Evolutionary conservation across 2,797 vertebrate genomes (phyloP), one percentile per base, ranked within the genome.

Genomic region (Alcedo quadribrachys): DNA sequence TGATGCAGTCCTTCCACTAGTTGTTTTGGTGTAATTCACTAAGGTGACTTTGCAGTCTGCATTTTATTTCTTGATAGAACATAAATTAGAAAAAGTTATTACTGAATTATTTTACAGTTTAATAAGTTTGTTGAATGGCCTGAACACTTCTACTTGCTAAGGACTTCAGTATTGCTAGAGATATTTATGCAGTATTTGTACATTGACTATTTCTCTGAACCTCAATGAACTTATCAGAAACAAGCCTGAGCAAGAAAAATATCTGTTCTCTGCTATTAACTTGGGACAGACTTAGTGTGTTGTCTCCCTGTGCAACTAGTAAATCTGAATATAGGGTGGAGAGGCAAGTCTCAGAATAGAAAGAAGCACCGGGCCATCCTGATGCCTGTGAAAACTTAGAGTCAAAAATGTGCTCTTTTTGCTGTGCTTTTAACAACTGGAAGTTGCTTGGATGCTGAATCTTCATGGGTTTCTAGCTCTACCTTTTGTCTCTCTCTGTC

Each of bases 11-110:
- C 9, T 43, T 81, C 37, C 30, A 60, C 14, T 12, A 33, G 42
- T 21, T 85, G 24, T 50, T 85, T 81, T 82, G 33, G 35, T 79
- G n/a, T 32, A 32, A 12, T 92, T 93, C 18, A 40, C 63, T 73
- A 48, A 63, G 42, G 40, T 1, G 12, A 68, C 22, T 76, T 84
- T 63, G 25, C 62, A 28, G 24, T 73, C 46, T 76, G 14, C 82
- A 12, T 67, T 86, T 78, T 75, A 80, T 55, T 69, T 37, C 37
- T 69, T 24, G 12, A 62, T 40, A 70, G 68, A 82, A 50, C 4
- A 5, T 37, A 68, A 83, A 79, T 89, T 75, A 78, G 48, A 45
- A 80, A 58, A 85, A 28, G 45, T 69, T 83, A 77, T 61, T 37
- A 33, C 32, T 33, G 32, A 33, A 33, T 33, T 33, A 33, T 33